Base-by-base conservation (phyloP, 2,888 invertebrate species). In the Ectemnius cavifrons region DNA sequence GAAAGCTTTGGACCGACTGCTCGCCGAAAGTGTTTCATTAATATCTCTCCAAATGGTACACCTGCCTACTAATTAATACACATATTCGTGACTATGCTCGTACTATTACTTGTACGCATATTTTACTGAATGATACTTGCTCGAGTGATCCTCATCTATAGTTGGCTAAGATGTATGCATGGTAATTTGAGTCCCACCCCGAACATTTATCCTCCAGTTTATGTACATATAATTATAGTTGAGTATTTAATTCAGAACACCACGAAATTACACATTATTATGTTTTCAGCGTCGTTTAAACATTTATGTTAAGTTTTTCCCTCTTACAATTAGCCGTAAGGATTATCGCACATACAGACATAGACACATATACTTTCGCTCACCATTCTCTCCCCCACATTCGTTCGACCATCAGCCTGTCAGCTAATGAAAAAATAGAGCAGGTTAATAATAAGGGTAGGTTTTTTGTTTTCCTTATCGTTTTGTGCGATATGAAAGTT, bases 211-310 rank as follows among this genome's bases (percentile, higher is more conserved):
- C 68, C 61, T 64, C 37, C 37, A 37, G 37, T 37, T 72, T 81
- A 82, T 75, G 49, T 78, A 82, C 78, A 76, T 74, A 75, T 52
- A 37, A 37, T 37, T 73, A 74, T 82, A 75, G 74, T 71, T 79
- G 83, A 84, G 77, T 84, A 83, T 82, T 84, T 71, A 75, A 71
- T 71, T 73, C 65, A 20, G 85, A 85, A 85, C 84, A 85, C 82
- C 80, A 72, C 66, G 52, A 80, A 69, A 62, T 81, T 77, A 81
- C 75, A 77, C 73, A 60, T 69, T 75, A 75, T 73, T 73, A 77
- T 78, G 74, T 77, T 65, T 69, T 73, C 67, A 28, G 69, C 74
- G 68, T 77, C 75, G 71, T 72, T 80, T 69, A 67, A 80, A 80
- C 75, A 59, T 73, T 73, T 63, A 75, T 57, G 37, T 37, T 37